Evolutionary conservation across 2,113 vertebrate species (phyloP).

Genomic region (Pygoscelis antarcticus): DNA sequence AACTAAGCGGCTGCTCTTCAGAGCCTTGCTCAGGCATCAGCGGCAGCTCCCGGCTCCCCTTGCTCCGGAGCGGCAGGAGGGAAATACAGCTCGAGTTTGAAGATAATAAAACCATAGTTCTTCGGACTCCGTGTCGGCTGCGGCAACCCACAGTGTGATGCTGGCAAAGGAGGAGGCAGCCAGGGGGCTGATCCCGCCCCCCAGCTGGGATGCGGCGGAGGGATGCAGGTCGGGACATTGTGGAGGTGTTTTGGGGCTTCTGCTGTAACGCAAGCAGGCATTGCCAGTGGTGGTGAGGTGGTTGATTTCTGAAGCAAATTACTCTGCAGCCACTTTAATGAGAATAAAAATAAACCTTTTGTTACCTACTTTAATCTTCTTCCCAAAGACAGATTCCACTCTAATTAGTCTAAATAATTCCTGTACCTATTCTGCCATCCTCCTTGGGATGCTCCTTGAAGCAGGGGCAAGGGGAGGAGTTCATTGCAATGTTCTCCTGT

Average conservation of each 20-base stretch:
- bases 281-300: background rate
- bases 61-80: background rate
- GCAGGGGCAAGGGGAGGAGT: no score
- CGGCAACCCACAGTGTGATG: accelerated
- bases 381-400: background rate
- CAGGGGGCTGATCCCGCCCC: background rate
- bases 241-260: background rate
- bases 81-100: background rate
- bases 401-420: background rate
- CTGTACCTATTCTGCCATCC: background rate
- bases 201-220: accelerated
- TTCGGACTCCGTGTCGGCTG: background rate
- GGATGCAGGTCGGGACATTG: background rate
- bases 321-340: background rate
- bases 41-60: background rate
- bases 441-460: background rate
- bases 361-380: background rate
- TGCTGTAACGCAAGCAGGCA: background rate
- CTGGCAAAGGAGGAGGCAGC: accelerated
- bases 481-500: no score
- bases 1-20: background rate
- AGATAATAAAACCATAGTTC: background rate
- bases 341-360: background rate
- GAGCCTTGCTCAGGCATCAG: background rate
- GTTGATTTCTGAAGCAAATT: background rate